Conservation (phyloP, 2,113 vertebrate species). For the Cepphus grylle region DNA sequence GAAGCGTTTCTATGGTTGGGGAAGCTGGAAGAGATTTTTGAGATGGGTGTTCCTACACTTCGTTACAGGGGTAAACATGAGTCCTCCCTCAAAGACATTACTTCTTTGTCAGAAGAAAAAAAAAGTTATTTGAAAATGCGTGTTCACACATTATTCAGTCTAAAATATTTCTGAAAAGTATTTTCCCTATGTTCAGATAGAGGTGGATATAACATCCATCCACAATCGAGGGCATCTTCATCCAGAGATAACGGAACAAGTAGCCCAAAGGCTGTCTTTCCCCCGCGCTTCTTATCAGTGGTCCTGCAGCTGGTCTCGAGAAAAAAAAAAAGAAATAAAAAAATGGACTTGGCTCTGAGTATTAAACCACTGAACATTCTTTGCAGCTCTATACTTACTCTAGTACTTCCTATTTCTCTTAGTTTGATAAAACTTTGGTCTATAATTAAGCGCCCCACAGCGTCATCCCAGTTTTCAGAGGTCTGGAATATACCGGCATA, state of each 20-base stretch:
- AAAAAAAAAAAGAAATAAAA: background rate
- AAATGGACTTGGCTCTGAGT: background rate
- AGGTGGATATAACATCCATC: background rate
- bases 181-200: background rate
- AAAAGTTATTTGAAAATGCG: background rate
- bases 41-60: background rate
- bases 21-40: background rate
- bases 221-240: background rate
- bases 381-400: background rate
- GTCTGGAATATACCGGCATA: background rate
- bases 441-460: background rate
- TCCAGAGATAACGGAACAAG: background rate
- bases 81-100: background rate
- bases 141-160: background rate
- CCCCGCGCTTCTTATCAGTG: slow-evolving; percentile 25
- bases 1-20: background rate
- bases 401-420: background rate
- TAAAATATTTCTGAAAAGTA: background rate
- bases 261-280: slow-evolving; percentile 4
- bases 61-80: fast-evolving
- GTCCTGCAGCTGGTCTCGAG: background rate
- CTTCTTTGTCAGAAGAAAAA: background rate
- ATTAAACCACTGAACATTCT: background rate
- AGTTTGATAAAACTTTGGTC: background rate
- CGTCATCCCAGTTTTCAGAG: background rate